Conservation (phyloP, 2,797 vertebrate species). For the Hyperoplus lanceolatus region DNA sequence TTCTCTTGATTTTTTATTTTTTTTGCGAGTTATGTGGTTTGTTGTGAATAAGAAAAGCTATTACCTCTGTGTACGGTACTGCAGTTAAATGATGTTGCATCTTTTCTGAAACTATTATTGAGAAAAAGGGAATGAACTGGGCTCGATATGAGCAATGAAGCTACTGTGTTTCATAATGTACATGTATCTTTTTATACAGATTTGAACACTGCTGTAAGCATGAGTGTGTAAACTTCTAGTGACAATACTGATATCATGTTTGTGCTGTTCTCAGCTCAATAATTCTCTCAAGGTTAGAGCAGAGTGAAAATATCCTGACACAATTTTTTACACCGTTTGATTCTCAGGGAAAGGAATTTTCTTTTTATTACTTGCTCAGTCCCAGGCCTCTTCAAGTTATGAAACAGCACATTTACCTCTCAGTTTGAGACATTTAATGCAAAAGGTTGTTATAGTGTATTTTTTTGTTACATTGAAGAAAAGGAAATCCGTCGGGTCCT, state of each 20-base stretch:
- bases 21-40: conserved; percentile 46
- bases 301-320: conserved; percentile 33
- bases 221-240: conserved; percentile 49
- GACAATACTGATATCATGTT: conserved; percentile 26
- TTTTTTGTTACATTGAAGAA: conserved; percentile 51
- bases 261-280: conserved; percentile 38
- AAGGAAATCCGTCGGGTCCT: conserved; percentile 44
- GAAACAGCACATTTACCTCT: conserved; percentile 58
- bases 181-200: conserved; percentile 24
- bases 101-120: conserved; percentile 41
- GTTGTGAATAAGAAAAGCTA: conserved; percentile 52
- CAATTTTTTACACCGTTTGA: conserved; percentile 10
- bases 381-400: conserved; percentile 61
- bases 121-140: conserved; percentile 31
- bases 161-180: conserved; percentile 29
- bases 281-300: conserved; percentile 17
- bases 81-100: conserved; percentile 39
- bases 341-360: conserved; percentile 29
- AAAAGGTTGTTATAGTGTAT: conserved; percentile 41
- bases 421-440: conserved; percentile 46
- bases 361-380: conserved; percentile 42
- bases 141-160: conserved; percentile 15
- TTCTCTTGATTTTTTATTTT: conserved; percentile 45
- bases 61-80: conserved; percentile 43
- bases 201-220: conserved; percentile 35